Base-by-base conservation (phyloP, 2,797 vertebrate species). In the Molossus alvarezi region DNA sequence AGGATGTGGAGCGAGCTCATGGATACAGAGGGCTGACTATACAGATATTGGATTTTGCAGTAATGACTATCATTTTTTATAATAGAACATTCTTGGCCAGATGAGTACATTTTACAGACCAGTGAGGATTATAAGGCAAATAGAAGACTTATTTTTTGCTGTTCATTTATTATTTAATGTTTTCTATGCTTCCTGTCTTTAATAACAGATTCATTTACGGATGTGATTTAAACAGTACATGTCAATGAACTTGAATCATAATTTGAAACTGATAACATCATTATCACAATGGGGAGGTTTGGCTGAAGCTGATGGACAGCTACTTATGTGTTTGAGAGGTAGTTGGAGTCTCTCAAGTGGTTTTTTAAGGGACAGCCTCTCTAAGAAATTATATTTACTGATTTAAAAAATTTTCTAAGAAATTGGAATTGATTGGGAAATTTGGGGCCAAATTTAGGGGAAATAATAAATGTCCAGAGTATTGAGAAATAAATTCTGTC, bases 391-490 rank as follows among this genome's bases (percentile, higher is more conserved):
- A 60, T 33, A 57, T 18, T 73, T 48, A 62, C 25, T 94, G 27
- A 87, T 72, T 89, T 57, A 23, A 23, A 95, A 80, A 71, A 62
- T 48, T 1, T 2, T 55, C 3, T 65, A 45, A 55, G 73, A 81
- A 37, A 67, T 79, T 65, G 67, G 11, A 94, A 73, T 89, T 58
- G 64, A 53, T n/a, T 48, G 55, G 71, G 17, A 85, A 93, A 73
- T 62, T 57, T 41, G 18, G 0, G 87, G 53, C 62, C 37, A 33
- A 62, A 71, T 53, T 93, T 88, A 55, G 45, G 17, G 57, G 17
- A 94, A 77, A 41, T 69, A 71, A 29, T 85, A 76, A 87, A 33
- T 62, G 57, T 12, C 17, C 10, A 37, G 41, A 48, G 9, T 37
- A 60, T 14, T 92, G 73, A 82, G 57, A 84, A 85, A 33, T 55